phyloP scores from a whole-genome alignment of 1,140 invertebrate genomes.

The Dreissena rostriformis region DNA sequence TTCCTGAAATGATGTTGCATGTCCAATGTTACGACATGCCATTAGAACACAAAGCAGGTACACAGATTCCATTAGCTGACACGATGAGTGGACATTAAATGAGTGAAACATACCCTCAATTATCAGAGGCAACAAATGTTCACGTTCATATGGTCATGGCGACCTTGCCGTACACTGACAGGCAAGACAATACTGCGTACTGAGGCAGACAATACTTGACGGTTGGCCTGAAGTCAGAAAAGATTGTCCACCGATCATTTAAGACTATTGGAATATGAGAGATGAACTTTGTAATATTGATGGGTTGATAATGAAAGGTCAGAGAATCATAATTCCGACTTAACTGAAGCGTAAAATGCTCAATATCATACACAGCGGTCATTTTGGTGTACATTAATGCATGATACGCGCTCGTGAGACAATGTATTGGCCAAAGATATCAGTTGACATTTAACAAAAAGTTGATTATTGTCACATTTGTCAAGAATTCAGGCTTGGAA shows the following conservation, averaged over 20 bases:
- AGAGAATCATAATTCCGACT: neutral
- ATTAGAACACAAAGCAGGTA: slow-evolving; percentile 64
- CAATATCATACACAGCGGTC: too few relatives aligned
- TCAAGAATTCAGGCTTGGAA: too few relatives aligned
- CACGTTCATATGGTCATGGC: slow-evolving; percentile 5
- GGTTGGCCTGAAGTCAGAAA: slow-evolving; percentile 43
- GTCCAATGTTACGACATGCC: slow-evolving; percentile 78
- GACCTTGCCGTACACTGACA: neutral
- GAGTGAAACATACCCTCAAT: neutral
- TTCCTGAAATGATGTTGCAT: slow-evolving; percentile 65
- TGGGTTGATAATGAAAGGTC: slow-evolving; percentile 36
- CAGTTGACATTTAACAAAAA: too few relatives aligned
- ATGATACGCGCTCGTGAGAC: too few relatives aligned
- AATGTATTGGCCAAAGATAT: too few relatives aligned
- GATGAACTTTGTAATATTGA: slow-evolving; percentile 60
- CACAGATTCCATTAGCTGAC: slow-evolving; percentile 80
- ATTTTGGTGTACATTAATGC: too few relatives aligned
- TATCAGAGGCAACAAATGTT: neutral
- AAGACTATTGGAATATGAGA: slow-evolving; percentile 43
- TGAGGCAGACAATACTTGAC: slow-evolving; percentile 33
- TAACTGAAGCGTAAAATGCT: neutral
- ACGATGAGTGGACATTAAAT: slow-evolving; percentile 56
- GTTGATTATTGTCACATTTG: too few relatives aligned
- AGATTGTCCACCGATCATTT: slow-evolving; percentile 5
- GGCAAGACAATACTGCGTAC: neutral